These are phyloP conservation scores for Cryptophagus acutangulus DNA, from an alignment of 2,888 invertebrate genomes.

Conservation along the genomic window DNA sequence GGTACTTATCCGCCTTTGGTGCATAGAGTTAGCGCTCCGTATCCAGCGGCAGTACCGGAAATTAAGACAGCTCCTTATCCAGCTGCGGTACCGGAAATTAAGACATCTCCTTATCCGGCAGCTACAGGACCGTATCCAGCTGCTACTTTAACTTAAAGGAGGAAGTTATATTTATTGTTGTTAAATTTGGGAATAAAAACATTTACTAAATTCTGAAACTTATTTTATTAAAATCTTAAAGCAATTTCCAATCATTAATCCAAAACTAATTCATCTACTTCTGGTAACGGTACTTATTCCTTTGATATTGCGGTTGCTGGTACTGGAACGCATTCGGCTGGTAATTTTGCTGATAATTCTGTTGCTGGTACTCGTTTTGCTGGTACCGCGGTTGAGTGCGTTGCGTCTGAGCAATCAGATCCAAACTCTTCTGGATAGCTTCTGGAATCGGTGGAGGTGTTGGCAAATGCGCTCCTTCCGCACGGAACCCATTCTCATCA, in stretches of 20 bases:
- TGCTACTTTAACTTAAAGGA: not conserved
- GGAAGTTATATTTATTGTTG: not conserved
- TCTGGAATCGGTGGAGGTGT: slow-evolving; percentile 71
- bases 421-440: slow-evolving; percentile 58
- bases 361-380: slow-evolving; percentile 4
- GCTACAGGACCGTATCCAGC: slow-evolving; percentile 7
- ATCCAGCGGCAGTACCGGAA: slow-evolving; percentile 4
- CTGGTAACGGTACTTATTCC: not conserved
- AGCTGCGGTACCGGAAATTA: not conserved
- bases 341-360: not conserved
- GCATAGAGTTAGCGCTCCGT: too few species aligned
- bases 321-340: not conserved
- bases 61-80: slow-evolving; percentile 1
- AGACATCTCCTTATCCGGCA: too few species aligned
- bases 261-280: not conserved
- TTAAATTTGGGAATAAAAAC: not conserved
- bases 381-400: slow-evolving; percentile 28
- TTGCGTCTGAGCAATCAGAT: slow-evolving; percentile 35
- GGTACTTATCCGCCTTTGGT: too few species aligned
- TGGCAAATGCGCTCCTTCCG: slow-evolving; percentile 71
- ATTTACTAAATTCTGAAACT: too few species aligned
- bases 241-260: not conserved
- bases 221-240: slow-evolving; percentile 1
- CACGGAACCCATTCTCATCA: slow-evolving; percentile 74
- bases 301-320: not conserved